phyloP scores from a whole-genome alignment of 2,797 vertebrate species.

The Protonibea diacanthus region DNA sequence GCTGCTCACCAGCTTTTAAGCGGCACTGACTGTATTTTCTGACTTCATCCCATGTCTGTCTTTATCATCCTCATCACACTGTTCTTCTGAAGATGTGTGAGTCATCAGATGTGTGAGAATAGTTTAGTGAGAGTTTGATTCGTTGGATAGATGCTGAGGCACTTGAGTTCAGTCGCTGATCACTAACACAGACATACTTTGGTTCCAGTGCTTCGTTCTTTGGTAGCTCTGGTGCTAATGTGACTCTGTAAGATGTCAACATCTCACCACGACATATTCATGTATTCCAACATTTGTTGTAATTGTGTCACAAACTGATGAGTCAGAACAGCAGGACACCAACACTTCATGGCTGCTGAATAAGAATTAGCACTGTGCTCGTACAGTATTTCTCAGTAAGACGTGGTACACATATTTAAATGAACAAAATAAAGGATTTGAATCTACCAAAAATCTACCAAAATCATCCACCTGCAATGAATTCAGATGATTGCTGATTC shows the following conservation, averaged over 20 bases:
- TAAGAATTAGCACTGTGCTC: neutral
- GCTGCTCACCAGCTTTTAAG: neutral
- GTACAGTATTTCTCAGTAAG: neutral
- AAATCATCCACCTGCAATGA: too few species aligned
- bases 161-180: neutral
- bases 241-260: conserved; percentile 17
- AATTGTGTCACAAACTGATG: conserved; percentile 23
- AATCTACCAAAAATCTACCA: too few species aligned
- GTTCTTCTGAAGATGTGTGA: conserved; percentile 10
- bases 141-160: conserved; percentile 4
- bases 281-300: conserved; percentile 19
- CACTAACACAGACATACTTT: conserved; percentile 7
- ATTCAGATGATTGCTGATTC: too few species aligned
- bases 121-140: conserved; percentile 21
- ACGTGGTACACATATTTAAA: neutral
- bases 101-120: conserved; percentile 20
- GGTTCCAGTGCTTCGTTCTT: neutral
- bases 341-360: conserved; percentile 1
- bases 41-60: neutral
- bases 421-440: too few species aligned
- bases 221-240: conserved; percentile 16
- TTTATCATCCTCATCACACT: conserved; percentile 7
- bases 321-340: conserved; percentile 32
- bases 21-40: neutral
- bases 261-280: neutral